Evolutionary conservation across 1,140 invertebrate genomes (phyloP), one percentile per base, ranked within the genome.

Genomic region (Drosophila persimilis): DNA sequence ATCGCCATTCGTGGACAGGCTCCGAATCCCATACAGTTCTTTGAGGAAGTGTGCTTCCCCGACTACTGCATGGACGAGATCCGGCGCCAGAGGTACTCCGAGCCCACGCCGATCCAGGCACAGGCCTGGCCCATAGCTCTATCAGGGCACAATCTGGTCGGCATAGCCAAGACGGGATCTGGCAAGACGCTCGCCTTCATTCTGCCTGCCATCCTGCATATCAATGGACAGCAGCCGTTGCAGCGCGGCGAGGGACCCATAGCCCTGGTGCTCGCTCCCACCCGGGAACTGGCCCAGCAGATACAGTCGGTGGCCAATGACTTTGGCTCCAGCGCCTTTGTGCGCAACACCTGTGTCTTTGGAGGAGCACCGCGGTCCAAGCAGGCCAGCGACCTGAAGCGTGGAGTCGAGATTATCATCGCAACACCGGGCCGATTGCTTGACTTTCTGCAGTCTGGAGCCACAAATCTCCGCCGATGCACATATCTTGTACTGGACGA

Each of bases 221-320:
- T 98, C 45, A 97, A 97, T 83, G 94, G 97, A 91, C 98, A 99
- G 84, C 95, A 96, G n/a, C 95, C 95, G 73, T 92, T 98, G 24
- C 93, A 90, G 35, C 86, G 80, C 7, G 88, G 88, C 3, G 97
- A 98, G 94, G 97, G 97, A 15, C 97, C 97, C 13, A 96, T 98
- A 71, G 97, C 96, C 35, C 92, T 99, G 39, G 96, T 99, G 6
- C 92, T 99, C 31, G 97, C 98, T 6, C 98, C 98, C 3, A 99
- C 98, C 4, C 94, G 98, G 90, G 98, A 99, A 92, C 92, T 99
- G 47, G 98, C 98, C 3, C 98, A 99, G 91, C 98, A 99, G 92
- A 99, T 99, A 71, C 96, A 99, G 91, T 96, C 98, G 93, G 98
- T 99, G 7, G 97, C 97, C 45, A 95, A 94, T 69, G 97, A 98